Base-by-base conservation (phyloP, 2,888 invertebrate genomes). In the Papilio gigon region DNA sequence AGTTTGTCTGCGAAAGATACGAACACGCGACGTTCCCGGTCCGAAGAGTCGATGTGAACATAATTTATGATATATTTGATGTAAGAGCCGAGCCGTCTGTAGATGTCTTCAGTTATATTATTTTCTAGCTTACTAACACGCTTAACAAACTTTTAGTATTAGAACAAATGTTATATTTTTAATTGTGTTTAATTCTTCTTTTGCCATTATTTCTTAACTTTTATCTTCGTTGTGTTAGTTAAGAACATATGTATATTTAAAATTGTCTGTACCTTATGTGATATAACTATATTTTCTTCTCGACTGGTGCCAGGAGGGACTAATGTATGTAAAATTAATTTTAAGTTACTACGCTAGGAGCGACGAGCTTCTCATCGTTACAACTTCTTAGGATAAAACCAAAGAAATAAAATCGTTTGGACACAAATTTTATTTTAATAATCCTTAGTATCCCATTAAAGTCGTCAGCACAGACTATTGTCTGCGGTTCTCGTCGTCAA, bases 371-470 rank as follows among this genome's bases (percentile, higher is more conserved):
- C 44, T 56, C 56, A 53, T 37, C 27, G 69, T 69, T 65, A 56
- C 61, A 61, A 69, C 65, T 62, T 77, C 75, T 78, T 78, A 77
- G 76, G 74, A 82, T 84, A 80, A 82, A 86, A 80, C 86, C 88
- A 88, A 89, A 88, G 85, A 85, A 86, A 86, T 85, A 86, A 87
- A 83, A 76, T 78, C 78, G 77, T 84, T 81, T 82, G 78, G 78
- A 83, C 83, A 80, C 80, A 74, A 76, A 72, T 71, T 70, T 74
- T 73, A 37, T 71, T 75, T 72, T 70, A 59, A 6, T 22, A 35
- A 14, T 30, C 44, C 4, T 12, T 53, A 20, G 14, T 17, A 50
- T 30, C 11, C 6, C n/a, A 58, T n/a, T n/a, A n/a, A n/a, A n/a
- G n/a, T n/a, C n/a, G n/a, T n/a, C n/a, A n/a, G n/a, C n/a, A n/a